phyloP scores from a whole-genome alignment of 1,140 invertebrate genomes.

The Tetramorium parvispinum region DNA sequence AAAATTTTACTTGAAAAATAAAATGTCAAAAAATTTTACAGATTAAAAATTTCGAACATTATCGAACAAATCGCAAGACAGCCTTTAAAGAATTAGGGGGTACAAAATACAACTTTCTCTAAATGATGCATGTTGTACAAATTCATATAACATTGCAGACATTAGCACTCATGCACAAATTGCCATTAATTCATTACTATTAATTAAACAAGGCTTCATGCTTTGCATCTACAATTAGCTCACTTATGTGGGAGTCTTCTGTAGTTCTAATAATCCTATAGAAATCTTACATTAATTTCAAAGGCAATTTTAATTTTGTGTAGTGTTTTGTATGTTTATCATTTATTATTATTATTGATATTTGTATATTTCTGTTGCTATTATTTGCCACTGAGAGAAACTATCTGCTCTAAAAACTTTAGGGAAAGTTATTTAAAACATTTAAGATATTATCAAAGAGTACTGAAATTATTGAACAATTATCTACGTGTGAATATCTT shows the following conservation, averaged over 20 bases:
- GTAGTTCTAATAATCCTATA: slow-evolving; percentile 9
- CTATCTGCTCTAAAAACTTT: not conserved
- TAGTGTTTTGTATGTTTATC: slow-evolving; percentile 1
- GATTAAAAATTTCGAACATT: not conserved
- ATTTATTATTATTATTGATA: not conserved
- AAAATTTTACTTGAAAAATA: not conserved
- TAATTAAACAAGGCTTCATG: slow-evolving; percentile 45
- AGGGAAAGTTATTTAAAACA: not conserved
- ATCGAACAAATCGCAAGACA: not conserved
- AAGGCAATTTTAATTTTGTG: not conserved
- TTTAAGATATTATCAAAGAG: not conserved
- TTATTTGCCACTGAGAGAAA: not conserved
- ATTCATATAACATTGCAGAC: slow-evolving; percentile 4
- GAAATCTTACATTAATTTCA: slow-evolving; percentile 4
- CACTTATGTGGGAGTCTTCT: not conserved
- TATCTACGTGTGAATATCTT: not conserved
- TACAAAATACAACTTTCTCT: slow-evolving; percentile 16
- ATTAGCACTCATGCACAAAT: slow-evolving; percentile 35
- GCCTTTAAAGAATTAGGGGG: slow-evolving; percentile 3
- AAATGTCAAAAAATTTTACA: not conserved
- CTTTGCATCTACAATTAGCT: slow-evolving; percentile 19
- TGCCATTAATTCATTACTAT: slow-evolving; percentile 22
- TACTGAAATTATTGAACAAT: slow-evolving; percentile 3
- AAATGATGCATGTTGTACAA: slow-evolving; percentile 23
- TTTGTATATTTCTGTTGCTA: not conserved